These are phyloP conservation scores for Mungos mungo DNA, from an alignment of 2,113 vertebrate species.

Conservation along the genomic window DNA sequence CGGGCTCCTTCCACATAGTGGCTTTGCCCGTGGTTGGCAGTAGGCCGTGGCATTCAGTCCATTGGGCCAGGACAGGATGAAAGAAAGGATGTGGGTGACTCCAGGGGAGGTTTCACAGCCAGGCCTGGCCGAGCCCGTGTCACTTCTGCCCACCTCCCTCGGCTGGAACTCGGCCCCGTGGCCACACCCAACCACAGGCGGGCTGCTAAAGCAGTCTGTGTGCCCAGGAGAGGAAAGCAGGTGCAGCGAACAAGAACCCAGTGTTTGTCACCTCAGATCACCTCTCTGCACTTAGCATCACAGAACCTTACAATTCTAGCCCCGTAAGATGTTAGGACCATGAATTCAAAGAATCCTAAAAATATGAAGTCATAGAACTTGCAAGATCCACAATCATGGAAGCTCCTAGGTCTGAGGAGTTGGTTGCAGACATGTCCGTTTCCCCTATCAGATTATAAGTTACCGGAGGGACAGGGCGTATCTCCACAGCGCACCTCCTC, in stretches of 20 bases:
- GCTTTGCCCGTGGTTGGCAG: neutral
- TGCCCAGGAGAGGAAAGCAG: neutral
- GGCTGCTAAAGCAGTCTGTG: neutral
- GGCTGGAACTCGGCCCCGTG: neutral
- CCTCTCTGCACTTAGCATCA: neutral
- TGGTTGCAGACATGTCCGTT: neutral
- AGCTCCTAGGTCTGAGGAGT: neutral
- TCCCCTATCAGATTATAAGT: neutral
- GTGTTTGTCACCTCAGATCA: neutral
- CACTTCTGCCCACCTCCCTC: neutral
- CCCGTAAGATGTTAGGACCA: neutral
- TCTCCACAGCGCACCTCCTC: neutral
- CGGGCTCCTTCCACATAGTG: neutral
- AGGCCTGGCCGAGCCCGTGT: neutral
- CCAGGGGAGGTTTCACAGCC: neutral
- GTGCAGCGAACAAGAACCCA: neutral
- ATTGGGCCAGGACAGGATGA: neutral
- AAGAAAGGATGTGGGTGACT: fast-evolving
- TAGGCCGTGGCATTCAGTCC: neutral
- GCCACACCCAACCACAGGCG: neutral
- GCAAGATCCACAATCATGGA: neutral
- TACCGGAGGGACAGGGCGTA: too few species aligned
- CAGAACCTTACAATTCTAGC: neutral
- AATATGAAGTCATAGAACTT: neutral
- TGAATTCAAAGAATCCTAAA: neutral